A percentile compares a stretch with the other conserved stretches of the same genome.
These are phyloP conservation scores for Calidris pugnax DNA, from an alignment of 2,113 vertebrate species.

Conservation along the genomic window DNA sequence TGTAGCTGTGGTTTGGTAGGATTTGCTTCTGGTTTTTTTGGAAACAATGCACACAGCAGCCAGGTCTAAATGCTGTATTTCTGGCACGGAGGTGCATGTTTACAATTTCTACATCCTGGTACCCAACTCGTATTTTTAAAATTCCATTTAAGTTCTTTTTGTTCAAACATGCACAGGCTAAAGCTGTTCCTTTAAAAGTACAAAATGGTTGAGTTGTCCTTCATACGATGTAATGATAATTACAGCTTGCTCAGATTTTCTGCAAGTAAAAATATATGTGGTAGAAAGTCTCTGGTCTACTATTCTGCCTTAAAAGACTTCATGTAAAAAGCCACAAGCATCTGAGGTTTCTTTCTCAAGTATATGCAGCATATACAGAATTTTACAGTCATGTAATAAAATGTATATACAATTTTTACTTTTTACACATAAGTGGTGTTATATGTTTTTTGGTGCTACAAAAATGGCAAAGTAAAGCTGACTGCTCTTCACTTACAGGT, in stretches of 20 bases:
- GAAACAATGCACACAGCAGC: rapidly evolving
- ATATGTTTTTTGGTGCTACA: background rate
- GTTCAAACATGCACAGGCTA: background rate
- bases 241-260: background rate
- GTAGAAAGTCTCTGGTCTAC: background rate
- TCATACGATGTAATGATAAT: background rate
- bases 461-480: background rate
- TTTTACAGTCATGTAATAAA: background rate
- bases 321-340: background rate
- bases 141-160: background rate
- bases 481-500: background rate
- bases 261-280: background rate
- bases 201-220: background rate
- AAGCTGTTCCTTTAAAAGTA: background rate
- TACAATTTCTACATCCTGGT: background rate
- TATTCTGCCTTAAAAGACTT: background rate
- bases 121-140: background rate
- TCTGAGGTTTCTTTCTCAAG: background rate
- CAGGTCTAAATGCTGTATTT: background rate
- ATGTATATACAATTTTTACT: background rate
- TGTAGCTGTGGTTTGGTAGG: background rate
- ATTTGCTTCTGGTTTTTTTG: background rate
- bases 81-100: background rate
- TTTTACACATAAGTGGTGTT: background rate
- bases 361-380: background rate